Conservation (phyloP, 2,888 invertebrate species). For the Elegia similella region DNA sequence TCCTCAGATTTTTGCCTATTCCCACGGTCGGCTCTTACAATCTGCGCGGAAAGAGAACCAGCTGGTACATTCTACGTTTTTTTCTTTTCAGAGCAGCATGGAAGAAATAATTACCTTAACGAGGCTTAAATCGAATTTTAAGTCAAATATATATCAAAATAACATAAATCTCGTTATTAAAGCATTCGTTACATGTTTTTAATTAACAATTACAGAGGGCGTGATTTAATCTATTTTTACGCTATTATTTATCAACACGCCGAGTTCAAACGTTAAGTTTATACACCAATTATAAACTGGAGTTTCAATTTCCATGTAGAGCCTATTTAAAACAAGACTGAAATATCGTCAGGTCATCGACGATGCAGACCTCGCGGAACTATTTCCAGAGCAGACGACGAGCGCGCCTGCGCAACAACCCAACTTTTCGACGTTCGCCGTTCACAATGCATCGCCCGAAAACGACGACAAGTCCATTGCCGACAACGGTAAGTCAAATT, state of each 20-base stretch:
- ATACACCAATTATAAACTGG: neutral
- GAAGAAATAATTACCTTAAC: no score
- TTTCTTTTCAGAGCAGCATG: no score
- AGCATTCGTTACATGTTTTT: neutral
- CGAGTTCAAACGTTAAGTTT: neutral
- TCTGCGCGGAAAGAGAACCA: no score
- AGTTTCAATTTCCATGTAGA: slow-evolving; percentile 18
- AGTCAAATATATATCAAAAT: no score
- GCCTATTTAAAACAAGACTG: slow-evolving; percentile 19
- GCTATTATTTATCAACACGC: neutral
- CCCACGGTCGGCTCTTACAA: no score
- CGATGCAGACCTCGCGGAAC: slow-evolving; percentile 89
- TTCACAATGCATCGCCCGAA: slow-evolving; percentile 60
- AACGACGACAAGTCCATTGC: slow-evolving; percentile 75
- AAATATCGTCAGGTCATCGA: slow-evolving; percentile 83
- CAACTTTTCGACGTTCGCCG: slow-evolving; percentile 81
- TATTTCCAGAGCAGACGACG: slow-evolving; percentile 86
- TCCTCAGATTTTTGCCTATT: no score
- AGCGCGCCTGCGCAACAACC: slow-evolving; percentile 81
- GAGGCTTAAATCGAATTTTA: no score
- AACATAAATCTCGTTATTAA: neutral
- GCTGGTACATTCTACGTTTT: no score
- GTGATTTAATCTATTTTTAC: neutral
- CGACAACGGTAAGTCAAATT: slow-evolving; percentile 64
- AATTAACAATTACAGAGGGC: neutral